These are phyloP conservation scores for Pachypeltis micranthus DNA, from an alignment of 1,140 invertebrate genomes.

Conservation along the genomic window DNA sequence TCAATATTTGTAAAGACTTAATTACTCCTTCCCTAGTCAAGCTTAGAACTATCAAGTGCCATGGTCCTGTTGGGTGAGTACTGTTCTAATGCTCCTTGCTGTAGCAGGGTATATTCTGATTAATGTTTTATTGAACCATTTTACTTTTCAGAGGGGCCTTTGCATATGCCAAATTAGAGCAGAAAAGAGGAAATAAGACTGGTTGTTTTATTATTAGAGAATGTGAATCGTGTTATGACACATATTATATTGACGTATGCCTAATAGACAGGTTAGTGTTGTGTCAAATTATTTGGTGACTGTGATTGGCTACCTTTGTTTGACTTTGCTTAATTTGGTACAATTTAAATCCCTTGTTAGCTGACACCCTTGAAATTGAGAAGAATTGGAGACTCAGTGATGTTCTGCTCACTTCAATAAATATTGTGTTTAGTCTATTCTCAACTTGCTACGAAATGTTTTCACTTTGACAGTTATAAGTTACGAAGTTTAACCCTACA, in stretches of 20 bases:
- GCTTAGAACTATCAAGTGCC: conserved; percentile 63
- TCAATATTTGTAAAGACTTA: conserved; percentile 71
- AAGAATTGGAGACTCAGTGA: too few relatives aligned
- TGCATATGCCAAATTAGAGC: conserved; percentile 66
- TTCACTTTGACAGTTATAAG: too few relatives aligned
- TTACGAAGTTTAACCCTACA: too few relatives aligned
- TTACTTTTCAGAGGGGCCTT: conserved; percentile 54
- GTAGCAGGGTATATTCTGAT: neutral
- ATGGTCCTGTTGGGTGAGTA: conserved; percentile 72
- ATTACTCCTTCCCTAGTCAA: conserved; percentile 60
- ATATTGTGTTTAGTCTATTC: too few relatives aligned
- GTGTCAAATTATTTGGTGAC: conserved; percentile 5
- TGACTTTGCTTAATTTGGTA: too few relatives aligned
- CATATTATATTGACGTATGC: conserved; percentile 69
- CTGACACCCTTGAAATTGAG: too few relatives aligned
- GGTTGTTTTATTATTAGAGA: conserved; percentile 72
- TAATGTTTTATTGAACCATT: neutral
- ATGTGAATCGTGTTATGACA: conserved; percentile 62
- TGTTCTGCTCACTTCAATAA: too few relatives aligned
- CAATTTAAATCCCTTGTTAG: too few relatives aligned
- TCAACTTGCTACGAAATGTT: too few relatives aligned
- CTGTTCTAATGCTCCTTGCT: neutral
- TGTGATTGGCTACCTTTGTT: too few relatives aligned
- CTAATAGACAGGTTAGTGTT: conserved; percentile 50
- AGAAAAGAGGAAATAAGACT: conserved; percentile 56